Percentiles rank a stretch among this genome's conserved stretches.
phyloP scores from a whole-genome alignment of 2,797 vertebrate species.

The Lagothrix lagotricha region DNA sequence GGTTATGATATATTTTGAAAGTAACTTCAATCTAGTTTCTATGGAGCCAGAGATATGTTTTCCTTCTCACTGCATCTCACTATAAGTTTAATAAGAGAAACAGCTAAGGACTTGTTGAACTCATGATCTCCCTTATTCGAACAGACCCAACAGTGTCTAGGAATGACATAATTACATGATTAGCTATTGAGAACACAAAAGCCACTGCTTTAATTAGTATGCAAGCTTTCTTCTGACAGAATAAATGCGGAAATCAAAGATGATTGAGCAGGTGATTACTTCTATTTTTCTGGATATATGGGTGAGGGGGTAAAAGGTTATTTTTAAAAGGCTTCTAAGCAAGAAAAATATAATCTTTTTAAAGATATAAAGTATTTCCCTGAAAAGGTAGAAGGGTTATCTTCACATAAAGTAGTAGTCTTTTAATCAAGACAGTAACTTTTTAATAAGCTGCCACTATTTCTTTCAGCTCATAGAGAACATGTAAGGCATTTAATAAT shows the following conservation, averaged over 20 bases:
- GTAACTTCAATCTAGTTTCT: not conserved
- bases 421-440: constrained; percentile 56
- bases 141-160: constrained; percentile 62
- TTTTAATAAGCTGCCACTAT: constrained; percentile 21
- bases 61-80: not conserved
- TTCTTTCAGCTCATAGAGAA: constrained; percentile 43
- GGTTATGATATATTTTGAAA: not conserved
- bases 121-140: constrained; percentile 59
- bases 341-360: constrained; percentile 46
- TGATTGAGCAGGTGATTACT: constrained; percentile 60
- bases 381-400: constrained; percentile 20
- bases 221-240: constrained; percentile 55
- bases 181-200: constrained; percentile 76
- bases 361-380: constrained; percentile 48
- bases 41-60: not conserved
- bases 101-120: constrained; percentile 62
- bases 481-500: constrained; percentile 34
- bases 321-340: constrained; percentile 59
- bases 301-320: constrained; percentile 59
- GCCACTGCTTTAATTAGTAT: constrained; percentile 58
- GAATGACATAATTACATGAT: constrained; percentile 69
- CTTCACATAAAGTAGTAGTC: constrained; percentile 17
- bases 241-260: constrained; percentile 73
- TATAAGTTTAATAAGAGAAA: constrained; percentile 51
- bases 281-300: constrained; percentile 63